These are phyloP conservation scores for Gambusia affinis DNA, from an alignment of 2,113 vertebrate genomes.

Conservation along the genomic window DNA sequence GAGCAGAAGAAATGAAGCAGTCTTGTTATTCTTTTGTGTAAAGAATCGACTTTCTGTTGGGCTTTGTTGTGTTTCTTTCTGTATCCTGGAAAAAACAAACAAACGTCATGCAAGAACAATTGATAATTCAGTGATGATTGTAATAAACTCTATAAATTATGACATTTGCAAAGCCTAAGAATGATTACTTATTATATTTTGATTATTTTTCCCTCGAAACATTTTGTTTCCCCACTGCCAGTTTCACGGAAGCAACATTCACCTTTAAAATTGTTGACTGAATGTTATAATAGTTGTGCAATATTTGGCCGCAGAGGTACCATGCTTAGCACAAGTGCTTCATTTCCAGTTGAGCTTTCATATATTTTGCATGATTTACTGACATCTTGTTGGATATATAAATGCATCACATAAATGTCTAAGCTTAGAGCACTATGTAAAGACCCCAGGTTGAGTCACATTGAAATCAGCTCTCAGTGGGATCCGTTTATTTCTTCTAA, in stretches of 20 bases:
- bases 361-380: neutral
- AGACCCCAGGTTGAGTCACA: neutral
- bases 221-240: neutral
- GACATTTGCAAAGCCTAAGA: neutral
- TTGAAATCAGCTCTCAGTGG: neutral
- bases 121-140: neutral
- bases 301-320: too few relatives aligned
- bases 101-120: too few relatives aligned
- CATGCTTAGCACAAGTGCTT: neutral
- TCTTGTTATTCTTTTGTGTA: too few relatives aligned
- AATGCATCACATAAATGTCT: neutral
- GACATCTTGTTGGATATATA: neutral
- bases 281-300: too few relatives aligned
- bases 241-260: neutral
- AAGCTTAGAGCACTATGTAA: neutral
- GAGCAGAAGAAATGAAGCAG: too few relatives aligned
- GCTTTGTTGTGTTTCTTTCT: too few relatives aligned
- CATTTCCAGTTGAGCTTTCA: neutral
- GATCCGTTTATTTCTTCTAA: neutral
- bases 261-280: neutral
- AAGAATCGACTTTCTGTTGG: too few relatives aligned
- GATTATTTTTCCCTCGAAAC: neutral
- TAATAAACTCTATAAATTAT: neutral
- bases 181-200: neutral
- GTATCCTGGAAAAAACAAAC: too few relatives aligned